phyloP scores from a whole-genome alignment of 2,113 vertebrate genomes.

The Aythya baeri region DNA sequence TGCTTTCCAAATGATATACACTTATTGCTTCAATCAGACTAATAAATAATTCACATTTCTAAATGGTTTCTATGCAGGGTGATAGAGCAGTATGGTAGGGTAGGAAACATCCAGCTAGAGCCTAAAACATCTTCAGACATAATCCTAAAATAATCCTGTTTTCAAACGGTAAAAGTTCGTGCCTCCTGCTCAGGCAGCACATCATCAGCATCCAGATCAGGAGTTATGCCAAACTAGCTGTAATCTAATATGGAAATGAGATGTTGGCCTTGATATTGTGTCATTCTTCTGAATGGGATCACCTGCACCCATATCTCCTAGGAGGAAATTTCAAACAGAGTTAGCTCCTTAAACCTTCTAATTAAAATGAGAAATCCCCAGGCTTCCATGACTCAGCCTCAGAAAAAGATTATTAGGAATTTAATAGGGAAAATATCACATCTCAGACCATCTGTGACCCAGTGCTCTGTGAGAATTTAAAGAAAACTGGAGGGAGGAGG shows the following conservation, averaged over 20 bases:
- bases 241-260: slow-evolving; percentile 97
- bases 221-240: slow-evolving; percentile 88
- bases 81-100: neutral
- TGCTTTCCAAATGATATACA: slow-evolving; percentile 1
- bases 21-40: slow-evolving; percentile 31
- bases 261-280: slow-evolving; percentile 86
- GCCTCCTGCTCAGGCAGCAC: slow-evolving; percentile 66
- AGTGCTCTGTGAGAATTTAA: slow-evolving; percentile 91
- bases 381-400: slow-evolving; percentile 91
- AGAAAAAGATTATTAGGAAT: slow-evolving; percentile 99
- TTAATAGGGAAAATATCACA: slow-evolving; percentile 98
- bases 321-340: slow-evolving; percentile 91
- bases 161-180: slow-evolving; percentile 67
- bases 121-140: slow-evolving; percentile 48
- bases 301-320: slow-evolving; percentile 90
- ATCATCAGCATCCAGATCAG: slow-evolving; percentile 79
- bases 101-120: slow-evolving; percentile 11
- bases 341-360: slow-evolving; percentile 99
- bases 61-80: slow-evolving; percentile 23
- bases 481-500: slow-evolving; percentile 87
- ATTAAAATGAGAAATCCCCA: slow-evolving; percentile 99
- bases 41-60: slow-evolving; percentile 52
- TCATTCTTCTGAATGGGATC: slow-evolving; percentile 87
- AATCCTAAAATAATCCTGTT: slow-evolving; percentile 67
- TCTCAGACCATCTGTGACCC: slow-evolving; percentile 98